Evolutionary conservation across 2,113 vertebrate genomes (phyloP), one percentile per base, ranked within the genome.

Genomic region (Cyanoderma ruficeps): DNA sequence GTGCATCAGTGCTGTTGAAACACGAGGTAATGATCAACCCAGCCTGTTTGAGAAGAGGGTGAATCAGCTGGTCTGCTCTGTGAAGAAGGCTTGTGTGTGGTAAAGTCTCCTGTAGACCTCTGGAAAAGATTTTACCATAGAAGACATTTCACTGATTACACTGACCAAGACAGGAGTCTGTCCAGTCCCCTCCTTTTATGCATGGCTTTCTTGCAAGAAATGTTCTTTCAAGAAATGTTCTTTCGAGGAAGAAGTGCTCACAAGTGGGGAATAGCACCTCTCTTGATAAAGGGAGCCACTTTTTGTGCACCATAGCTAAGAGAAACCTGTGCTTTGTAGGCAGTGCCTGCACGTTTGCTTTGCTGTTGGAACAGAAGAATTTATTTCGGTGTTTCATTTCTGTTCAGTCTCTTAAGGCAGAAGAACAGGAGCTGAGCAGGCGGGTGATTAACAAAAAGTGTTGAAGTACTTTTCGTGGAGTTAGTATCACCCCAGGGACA

Each of bases 1-100:
- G 83, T 99, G 99, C 84, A 99, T 99, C 97, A 98, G 93, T 79
- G 99, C 99, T 50, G 97, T 99, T 82, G 99, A 99, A 95, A 98
- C 96, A 31, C 98, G 99, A 99, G 99, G 99, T 99, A 98, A 98
- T 85, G 77, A 77, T 85, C 71, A 75, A 90, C 18, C 2, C 50
- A 67, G 10, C 13, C 60, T 89, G 47, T 69, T 89, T 42, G 57
- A 70, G 50, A 44, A 77, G 67, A 41, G 30, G n/a, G 5, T 31
- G 61, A 37, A 86, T 50, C 47, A 63, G 35, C 20, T 82, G 44
- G 10, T 41, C 56, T 91, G 65, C n/a, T 88, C 46, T 50, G 47
- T 3, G 3, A 74, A 61, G 72, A 18, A 53, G 17, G 22, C 31
- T 47, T 1, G 0, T 42, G 27, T 55, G 27, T 55, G 24, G 30